Conservation (phyloP, 2,113 vertebrate genomes). For the Oncorhynchus keta region DNA sequence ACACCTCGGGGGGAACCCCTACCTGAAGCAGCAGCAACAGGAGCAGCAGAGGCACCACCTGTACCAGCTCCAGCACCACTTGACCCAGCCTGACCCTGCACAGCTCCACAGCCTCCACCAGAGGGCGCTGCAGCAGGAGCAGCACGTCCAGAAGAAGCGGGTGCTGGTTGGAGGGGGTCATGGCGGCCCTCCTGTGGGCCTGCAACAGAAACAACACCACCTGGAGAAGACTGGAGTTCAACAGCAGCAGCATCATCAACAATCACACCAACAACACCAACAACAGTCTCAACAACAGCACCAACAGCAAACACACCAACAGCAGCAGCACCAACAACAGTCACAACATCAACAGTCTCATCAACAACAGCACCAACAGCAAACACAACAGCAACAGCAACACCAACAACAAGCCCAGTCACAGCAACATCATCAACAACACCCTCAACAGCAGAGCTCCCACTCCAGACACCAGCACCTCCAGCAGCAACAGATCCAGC, state of each 20-base stretch:
- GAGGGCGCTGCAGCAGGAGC: slow-evolving; percentile 87
- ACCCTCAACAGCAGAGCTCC: slow-evolving; percentile 77
- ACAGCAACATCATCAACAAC: slow-evolving; percentile 73
- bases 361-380: slow-evolving; percentile 76
- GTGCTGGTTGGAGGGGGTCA: slow-evolving; percentile 83
- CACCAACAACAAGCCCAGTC: slow-evolving; percentile 71
- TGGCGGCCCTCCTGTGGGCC: slow-evolving; percentile 76
- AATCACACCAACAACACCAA: slow-evolving; percentile 74
- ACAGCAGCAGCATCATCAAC: slow-evolving; percentile 68
- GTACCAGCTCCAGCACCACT: slow-evolving; percentile 91
- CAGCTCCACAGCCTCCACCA: slow-evolving; percentile 85
- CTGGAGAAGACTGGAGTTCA: slow-evolving; percentile 75
- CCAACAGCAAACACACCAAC: slow-evolving; percentile 69
- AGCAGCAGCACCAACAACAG: slow-evolving; percentile 73
- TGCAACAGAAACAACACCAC: slow-evolving; percentile 88
- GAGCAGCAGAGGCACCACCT: slow-evolving; percentile 84
- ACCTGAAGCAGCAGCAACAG: slow-evolving; percentile 79
- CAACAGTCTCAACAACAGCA: slow-evolving; percentile 77
- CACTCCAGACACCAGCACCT: slow-evolving; percentile 68
- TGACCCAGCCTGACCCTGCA: slow-evolving; percentile 80
- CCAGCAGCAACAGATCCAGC: slow-evolving; percentile 59
- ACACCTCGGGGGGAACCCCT: slow-evolving; percentile 84
- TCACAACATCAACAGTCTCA: slow-evolving; percentile 83
- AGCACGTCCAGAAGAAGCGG: slow-evolving; percentile 92
- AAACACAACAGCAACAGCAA: slow-evolving; percentile 86